Conservation (phyloP, 2,797 vertebrate species). For the Champsocephalus esox region DNA sequence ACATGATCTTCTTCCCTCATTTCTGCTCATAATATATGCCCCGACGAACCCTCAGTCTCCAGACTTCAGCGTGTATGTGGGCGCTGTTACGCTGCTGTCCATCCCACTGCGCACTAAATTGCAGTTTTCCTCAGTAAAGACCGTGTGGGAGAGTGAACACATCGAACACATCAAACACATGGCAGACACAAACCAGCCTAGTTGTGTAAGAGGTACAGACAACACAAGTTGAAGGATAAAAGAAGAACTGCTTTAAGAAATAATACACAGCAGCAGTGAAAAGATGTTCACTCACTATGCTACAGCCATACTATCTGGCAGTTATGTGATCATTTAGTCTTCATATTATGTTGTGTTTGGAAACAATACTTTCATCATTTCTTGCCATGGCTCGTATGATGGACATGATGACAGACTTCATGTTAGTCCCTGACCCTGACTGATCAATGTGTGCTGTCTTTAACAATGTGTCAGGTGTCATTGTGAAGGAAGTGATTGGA, state of each 20-base stretch:
- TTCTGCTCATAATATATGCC: slow-evolving; percentile 12
- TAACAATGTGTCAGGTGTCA: too few relatives aligned
- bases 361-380: too few relatives aligned
- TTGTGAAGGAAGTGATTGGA: too few relatives aligned
- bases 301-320: not conserved
- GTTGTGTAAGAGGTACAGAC: slow-evolving; percentile 67
- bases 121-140: slow-evolving; percentile 38
- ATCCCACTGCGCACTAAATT: slow-evolving; percentile 30
- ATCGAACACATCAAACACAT: slow-evolving; percentile 52
- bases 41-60: slow-evolving; percentile 42
- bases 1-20: slow-evolving; percentile 49
- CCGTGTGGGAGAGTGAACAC: slow-evolving; percentile 33
- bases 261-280: slow-evolving; percentile 10
- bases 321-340: too few relatives aligned
- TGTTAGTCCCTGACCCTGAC: too few relatives aligned
- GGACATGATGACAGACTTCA: too few relatives aligned
- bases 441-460: too few relatives aligned
- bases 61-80: slow-evolving; percentile 37
- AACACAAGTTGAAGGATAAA: slow-evolving; percentile 51
- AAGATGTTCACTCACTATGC: slow-evolving; percentile 12
- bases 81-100: slow-evolving; percentile 25
- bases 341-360: too few relatives aligned
- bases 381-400: too few relatives aligned
- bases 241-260: slow-evolving; percentile 56
- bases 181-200: slow-evolving; percentile 50